Percentiles rank a stretch among this genome's conserved stretches.
phyloP scores from a whole-genome alignment of 2,888 invertebrate species.

The Emesis furor region DNA sequence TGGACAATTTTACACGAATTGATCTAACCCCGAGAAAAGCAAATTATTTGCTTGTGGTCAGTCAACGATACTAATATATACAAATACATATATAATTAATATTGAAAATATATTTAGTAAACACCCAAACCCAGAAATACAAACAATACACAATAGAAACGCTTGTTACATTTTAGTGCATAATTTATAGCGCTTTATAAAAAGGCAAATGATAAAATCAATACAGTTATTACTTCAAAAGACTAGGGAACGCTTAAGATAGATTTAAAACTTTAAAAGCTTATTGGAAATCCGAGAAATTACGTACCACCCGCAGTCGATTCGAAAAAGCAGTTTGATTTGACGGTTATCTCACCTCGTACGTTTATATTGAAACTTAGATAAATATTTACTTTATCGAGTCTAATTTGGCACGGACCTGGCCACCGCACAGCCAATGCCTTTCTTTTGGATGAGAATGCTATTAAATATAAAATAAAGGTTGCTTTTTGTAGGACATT shows the following conservation, averaged over 20 bases:
- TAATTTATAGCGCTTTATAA: neutral
- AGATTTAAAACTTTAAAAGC: conserved; percentile 74
- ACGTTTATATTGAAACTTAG: conserved; percentile 91
- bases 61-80: too few relatives aligned
- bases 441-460: conserved; percentile 78
- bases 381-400: conserved; percentile 91
- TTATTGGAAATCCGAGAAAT: conserved; percentile 84
- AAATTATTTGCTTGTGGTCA: too few relatives aligned
- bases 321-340: conserved; percentile 89
- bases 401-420: conserved; percentile 90
- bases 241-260: conserved; percentile 48
- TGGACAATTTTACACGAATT: too few relatives aligned
- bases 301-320: conserved; percentile 87
- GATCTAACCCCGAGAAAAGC: too few relatives aligned
- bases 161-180: too few relatives aligned
- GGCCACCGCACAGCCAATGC: conserved; percentile 82
- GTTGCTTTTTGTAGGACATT: neutral
- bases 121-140: too few relatives aligned
- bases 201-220: neutral
- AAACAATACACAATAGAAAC: too few relatives aligned
- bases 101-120: too few relatives aligned
- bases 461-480: conserved; percentile 32
- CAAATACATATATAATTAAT: too few relatives aligned
- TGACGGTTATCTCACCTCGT: conserved; percentile 90
- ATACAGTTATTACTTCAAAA: conserved; percentile 23